These are phyloP conservation scores for Poeciliopsis infans DNA, from an alignment of 2,797 vertebrate genomes.

Conservation along the genomic window DNA sequence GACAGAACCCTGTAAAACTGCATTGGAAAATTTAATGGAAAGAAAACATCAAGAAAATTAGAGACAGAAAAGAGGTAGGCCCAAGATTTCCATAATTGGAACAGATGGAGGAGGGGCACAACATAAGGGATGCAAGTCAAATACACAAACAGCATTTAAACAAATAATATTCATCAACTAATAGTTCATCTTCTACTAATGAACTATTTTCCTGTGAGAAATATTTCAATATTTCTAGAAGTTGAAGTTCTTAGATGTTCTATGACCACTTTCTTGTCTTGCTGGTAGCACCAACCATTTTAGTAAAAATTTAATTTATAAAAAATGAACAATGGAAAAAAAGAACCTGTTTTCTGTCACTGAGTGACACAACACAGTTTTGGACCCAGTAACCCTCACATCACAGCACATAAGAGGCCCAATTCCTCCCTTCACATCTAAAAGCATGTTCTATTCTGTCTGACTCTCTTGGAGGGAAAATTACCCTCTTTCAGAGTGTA, in stretches of 20 bases:
- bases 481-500: slow-evolving; percentile 29
- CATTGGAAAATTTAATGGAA: background rate
- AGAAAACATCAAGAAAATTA: background rate
- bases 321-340: background rate
- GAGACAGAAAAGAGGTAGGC: background rate
- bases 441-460: background rate
- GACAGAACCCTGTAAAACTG: background rate
- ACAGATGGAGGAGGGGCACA: background rate
- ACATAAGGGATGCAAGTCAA: background rate
- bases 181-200: background rate
- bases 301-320: background rate
- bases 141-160: background rate
- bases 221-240: background rate
- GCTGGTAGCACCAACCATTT: background rate
- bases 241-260: background rate
- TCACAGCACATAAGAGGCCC: background rate
- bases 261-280: background rate
- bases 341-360: background rate
- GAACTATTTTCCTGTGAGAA: background rate
- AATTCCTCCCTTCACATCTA: background rate
- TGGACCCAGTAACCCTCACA: background rate
- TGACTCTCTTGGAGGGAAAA: slow-evolving; percentile 19
- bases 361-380: background rate
- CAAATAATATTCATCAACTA: background rate
- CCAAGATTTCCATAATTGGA: background rate